A percentile compares a stretch with the other conserved stretches of the same genome.
These are phyloP conservation scores for Hypselothyrea guttata DNA, from an alignment of 2,888 invertebrate genomes.

Conservation along the genomic window DNA sequence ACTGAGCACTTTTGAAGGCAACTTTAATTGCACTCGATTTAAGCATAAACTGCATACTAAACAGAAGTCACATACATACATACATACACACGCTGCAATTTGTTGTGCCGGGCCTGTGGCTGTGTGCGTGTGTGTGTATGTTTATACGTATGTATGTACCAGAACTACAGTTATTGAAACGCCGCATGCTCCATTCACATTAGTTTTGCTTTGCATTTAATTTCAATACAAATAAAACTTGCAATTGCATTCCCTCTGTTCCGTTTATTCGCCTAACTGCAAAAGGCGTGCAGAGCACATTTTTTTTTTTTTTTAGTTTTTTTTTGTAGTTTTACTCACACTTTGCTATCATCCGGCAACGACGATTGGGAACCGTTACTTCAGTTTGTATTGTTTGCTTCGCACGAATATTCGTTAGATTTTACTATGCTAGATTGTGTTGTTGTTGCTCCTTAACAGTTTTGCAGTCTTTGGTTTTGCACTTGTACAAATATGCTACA, in stretches of 20 bases:
- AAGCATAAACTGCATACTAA: conserved; percentile 45
- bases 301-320: no score
- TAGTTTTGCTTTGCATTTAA: conserved; percentile 52
- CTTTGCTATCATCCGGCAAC: conserved; percentile 26
- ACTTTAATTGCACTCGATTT: conserved; percentile 43
- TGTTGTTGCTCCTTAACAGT: conserved; percentile 6
- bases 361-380: conserved; percentile 66
- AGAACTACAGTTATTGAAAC: conserved; percentile 26
- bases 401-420: conserved; percentile 55
- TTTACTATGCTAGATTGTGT: conserved; percentile 43
- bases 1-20: conserved; percentile 48
- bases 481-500: conserved; percentile 44
- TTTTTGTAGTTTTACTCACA: conserved; percentile 51
- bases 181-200: conserved; percentile 47
- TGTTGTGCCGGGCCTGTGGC: conserved; percentile 43
- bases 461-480: conserved; percentile 34
- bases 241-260: conserved; percentile 37
- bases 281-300: conserved; percentile 69
- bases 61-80: conserved; percentile 17
- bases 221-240: conserved; percentile 61
- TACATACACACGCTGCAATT: conserved; percentile 13
- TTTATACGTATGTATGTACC: conserved; percentile 50
- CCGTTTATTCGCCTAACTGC: conserved; percentile 2
- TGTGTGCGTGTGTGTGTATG: conserved; percentile 11
- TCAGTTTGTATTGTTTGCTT: conserved; percentile 45